phyloP scores from a whole-genome alignment of 2,113 vertebrate species.

The Charadrius vociferus region DNA sequence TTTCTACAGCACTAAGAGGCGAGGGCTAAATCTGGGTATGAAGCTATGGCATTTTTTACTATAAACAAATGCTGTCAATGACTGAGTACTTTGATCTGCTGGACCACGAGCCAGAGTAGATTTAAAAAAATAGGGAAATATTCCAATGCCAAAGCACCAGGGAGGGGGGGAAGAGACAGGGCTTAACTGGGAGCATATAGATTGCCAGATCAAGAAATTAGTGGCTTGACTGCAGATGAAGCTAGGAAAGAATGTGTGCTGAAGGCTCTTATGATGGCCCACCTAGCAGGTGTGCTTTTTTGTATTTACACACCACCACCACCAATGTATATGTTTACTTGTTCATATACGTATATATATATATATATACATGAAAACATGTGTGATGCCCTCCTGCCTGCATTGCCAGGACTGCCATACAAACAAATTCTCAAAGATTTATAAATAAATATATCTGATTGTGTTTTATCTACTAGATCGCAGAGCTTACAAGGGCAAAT shows the following conservation, averaged over 20 bases:
- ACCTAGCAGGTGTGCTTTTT: not conserved
- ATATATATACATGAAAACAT: not conserved
- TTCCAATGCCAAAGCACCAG: not conserved
- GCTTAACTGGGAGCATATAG: not conserved
- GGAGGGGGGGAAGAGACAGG: not conserved
- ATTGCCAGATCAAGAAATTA: not conserved
- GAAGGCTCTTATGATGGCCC: not conserved
- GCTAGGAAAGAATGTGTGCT: not conserved
- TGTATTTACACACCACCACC: not conserved
- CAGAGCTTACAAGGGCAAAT: not conserved
- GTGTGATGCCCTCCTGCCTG: not conserved
- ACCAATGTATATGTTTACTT: not conserved
- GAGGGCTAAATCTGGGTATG: constrained; percentile 28
- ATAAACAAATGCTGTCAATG: constrained; percentile 31
- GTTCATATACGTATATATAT: not conserved
- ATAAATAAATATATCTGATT: not conserved
- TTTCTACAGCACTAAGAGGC: not conserved
- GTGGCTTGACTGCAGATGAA: not conserved
- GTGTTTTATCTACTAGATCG: not conserved
- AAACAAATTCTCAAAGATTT: not conserved
- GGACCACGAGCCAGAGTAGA: not conserved
- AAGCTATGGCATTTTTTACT: constrained; percentile 53
- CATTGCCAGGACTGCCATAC: not conserved
- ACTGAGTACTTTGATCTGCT: constrained; percentile 37
- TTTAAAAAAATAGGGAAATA: constrained; percentile 16